These are phyloP conservation scores for Zaprionus inermis DNA, from an alignment of 1,140 invertebrate genomes.

Conservation along the genomic window DNA sequence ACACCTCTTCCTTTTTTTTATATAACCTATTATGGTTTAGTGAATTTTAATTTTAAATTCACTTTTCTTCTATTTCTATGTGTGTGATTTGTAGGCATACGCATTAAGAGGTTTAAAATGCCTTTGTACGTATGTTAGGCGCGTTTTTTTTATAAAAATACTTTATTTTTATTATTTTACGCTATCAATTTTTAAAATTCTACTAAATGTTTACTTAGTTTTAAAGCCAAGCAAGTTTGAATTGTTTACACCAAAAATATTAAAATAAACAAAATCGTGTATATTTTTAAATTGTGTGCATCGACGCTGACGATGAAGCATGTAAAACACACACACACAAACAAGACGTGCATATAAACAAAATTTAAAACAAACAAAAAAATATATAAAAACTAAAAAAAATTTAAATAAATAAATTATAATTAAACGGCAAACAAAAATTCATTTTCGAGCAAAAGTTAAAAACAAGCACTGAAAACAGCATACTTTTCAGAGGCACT, in stretches of 20 bases:
- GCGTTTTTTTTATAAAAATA: constrained; percentile 34
- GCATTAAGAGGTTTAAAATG: constrained; percentile 32
- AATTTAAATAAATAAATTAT: constrained; percentile 14
- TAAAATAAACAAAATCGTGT: constrained; percentile 76
- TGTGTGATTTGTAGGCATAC: constrained; percentile 59
- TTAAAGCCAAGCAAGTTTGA: constrained; percentile 73
- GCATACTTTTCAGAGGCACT: constrained; percentile 64
- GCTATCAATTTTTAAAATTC: constrained; percentile 63
- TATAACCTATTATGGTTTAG: constrained; percentile 36
- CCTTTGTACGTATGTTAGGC: constrained; percentile 52
- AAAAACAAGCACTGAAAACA: constrained; percentile 29
- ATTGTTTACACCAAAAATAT: constrained; percentile 82
- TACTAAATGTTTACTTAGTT: constrained; percentile 80
- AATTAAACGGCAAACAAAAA: constrained; percentile 32
- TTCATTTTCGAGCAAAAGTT: constrained; percentile 29
- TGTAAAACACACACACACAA: constrained; percentile 41
- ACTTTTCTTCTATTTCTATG: constrained; percentile 58
- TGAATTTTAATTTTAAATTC: constrained; percentile 63
- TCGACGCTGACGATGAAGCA: constrained; percentile 49
- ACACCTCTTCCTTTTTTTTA: constrained; percentile 19
- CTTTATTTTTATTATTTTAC: constrained; percentile 41
- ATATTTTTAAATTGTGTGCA: constrained; percentile 63
- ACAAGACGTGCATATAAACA: constrained; percentile 32
- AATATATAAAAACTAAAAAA: constrained; percentile 18
- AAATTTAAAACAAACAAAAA: constrained; percentile 16